Conservation (phyloP, 1,140 invertebrate genomes). For the Megathymus violae region DNA sequence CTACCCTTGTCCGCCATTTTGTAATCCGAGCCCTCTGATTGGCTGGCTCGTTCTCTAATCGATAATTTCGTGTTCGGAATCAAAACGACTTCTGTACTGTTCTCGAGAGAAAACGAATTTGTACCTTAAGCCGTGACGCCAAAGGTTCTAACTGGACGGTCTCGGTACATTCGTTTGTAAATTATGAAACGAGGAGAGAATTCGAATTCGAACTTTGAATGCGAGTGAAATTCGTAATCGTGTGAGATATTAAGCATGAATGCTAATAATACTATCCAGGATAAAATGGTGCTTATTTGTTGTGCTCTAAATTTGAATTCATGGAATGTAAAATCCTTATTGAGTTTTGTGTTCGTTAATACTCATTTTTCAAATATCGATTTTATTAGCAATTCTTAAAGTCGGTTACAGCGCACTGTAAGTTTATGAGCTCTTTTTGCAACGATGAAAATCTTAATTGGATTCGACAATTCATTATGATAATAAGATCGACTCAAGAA, state of each 20-base stretch:
- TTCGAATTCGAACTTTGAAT: conserved; percentile 26
- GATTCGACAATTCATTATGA: not conserved
- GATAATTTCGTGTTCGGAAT: conserved; percentile 50
- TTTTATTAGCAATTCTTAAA: not conserved
- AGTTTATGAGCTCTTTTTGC: conserved; percentile 5
- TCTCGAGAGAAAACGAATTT: not conserved
- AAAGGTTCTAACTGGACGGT: not conserved
- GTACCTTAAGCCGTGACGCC: not conserved
- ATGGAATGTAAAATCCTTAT: conserved; percentile 17
- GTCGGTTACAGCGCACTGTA: not conserved
- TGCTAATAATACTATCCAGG: not conserved
- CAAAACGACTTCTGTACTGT: conserved; percentile 37
- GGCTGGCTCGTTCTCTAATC: conserved; percentile 65
- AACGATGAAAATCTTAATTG: conserved; percentile 34
- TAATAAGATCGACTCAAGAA: too few species aligned
- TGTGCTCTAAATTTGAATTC: not conserved
- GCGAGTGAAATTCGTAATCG: conserved; percentile 13
- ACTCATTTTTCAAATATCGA: conserved; percentile 3
- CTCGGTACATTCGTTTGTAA: conserved; percentile 3
- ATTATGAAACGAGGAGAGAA: conserved; percentile 21
- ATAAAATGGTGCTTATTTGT: conserved; percentile 24
- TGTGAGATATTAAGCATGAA: conserved; percentile 12
- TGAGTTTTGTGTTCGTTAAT: not conserved
- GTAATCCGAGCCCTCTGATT: conserved; percentile 51
- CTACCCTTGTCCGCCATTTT: conserved; percentile 68